Conservation (phyloP, 2,797 vertebrate species). For the Morus bassanus region DNA sequence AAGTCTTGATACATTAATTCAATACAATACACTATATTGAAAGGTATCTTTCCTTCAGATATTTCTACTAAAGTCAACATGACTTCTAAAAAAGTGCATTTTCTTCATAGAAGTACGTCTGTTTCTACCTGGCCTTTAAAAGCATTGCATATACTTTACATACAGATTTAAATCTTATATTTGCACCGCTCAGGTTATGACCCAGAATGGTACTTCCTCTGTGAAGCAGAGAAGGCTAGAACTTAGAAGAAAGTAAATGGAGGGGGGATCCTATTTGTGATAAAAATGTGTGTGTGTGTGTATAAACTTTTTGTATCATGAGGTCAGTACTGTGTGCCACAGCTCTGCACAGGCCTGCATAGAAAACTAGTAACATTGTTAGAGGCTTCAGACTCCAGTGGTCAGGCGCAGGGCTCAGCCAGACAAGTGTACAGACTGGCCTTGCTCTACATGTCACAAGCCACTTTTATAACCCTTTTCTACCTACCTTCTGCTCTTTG, state of each 20-base stretch:
- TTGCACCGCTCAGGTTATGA: neutral
- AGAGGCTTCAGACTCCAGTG: neutral
- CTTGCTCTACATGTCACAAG: neutral
- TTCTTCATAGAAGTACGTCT: neutral
- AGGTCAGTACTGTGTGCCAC: neutral
- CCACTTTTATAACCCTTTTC: neutral
- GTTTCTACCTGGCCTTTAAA: neutral
- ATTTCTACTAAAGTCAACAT: neutral
- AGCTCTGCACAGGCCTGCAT: neutral
- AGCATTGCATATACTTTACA: neutral
- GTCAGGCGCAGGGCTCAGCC: neutral
- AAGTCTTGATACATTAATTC: neutral
- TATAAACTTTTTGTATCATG: neutral
- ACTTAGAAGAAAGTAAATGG: neutral
- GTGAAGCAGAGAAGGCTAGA: neutral
- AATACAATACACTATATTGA: neutral
- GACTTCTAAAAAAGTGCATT: neutral
- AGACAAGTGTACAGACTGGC: rapidly evolving
- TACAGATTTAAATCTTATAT: neutral
- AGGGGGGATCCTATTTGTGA: neutral
- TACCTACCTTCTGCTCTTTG: neutral
- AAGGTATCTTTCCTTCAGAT: neutral
- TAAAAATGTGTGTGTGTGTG: neutral
- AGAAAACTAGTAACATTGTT: neutral
- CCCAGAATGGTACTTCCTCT: neutral